Evolutionary conservation across 2,888 invertebrate genomes (phyloP).

Genomic region (Romanomermis culicivorax): DNA sequence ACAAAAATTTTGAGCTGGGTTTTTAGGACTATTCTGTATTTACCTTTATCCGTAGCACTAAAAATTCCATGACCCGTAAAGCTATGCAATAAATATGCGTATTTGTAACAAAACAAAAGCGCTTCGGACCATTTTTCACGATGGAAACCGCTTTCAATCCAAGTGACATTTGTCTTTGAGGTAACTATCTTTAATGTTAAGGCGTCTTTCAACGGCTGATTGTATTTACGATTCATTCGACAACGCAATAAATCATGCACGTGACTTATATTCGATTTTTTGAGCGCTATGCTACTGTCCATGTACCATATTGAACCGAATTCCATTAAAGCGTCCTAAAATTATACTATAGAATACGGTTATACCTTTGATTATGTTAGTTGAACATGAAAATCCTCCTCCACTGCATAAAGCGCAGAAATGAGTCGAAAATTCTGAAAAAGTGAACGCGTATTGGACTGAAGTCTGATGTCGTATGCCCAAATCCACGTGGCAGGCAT

Average conservation of each 20-base stretch:
- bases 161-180: neutral
- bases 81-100: slow-evolving; percentile 15
- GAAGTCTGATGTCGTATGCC: too few species aligned
- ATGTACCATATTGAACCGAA: slow-evolving; percentile 28
- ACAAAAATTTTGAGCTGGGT: too few species aligned
- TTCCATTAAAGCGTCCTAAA: slow-evolving; percentile 24
- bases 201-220: slow-evolving; percentile 13
- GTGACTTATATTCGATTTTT: slow-evolving; percentile 21
- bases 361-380: too few species aligned
- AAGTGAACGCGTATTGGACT: too few species aligned
- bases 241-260: slow-evolving; percentile 18
- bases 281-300: slow-evolving; percentile 22
- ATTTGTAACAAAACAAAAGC: slow-evolving; percentile 14
- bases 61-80: slow-evolving; percentile 19
- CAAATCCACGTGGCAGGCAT: too few species aligned
- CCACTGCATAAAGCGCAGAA: too few species aligned
- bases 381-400: too few species aligned
- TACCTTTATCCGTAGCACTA: slow-evolving; percentile 17
- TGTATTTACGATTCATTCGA: slow-evolving; percentile 20
- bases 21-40: too few species aligned
- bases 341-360: neutral
- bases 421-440: too few species aligned
- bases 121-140: slow-evolving; percentile 10
- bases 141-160: slow-evolving; percentile 15
- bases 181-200: too few species aligned